Percentiles rank a stretch among this genome's conserved stretches.
Evolutionary conservation across 2,888 invertebrate species (phyloP).

Genomic region (Limnephilus rhombicus): DNA sequence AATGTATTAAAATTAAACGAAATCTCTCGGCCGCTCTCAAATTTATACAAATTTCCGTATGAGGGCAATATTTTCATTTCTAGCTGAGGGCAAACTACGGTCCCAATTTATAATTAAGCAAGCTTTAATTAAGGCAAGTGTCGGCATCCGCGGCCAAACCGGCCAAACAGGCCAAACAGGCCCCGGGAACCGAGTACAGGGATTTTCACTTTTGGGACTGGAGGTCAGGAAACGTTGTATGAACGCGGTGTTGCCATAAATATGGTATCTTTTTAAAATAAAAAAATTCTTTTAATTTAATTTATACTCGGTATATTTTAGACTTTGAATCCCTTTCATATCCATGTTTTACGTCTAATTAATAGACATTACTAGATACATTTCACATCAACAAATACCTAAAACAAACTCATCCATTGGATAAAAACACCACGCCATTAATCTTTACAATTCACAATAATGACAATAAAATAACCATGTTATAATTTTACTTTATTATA

Average conservation of each 20-base stretch:
- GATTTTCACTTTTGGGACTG: slow-evolving; percentile 17
- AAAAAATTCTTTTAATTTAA: background rate
- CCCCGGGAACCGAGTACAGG: background rate
- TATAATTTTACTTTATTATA: no score
- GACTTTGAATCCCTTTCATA: background rate
- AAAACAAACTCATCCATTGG: no score
- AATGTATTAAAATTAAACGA: slow-evolving; percentile 22
- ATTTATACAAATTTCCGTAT: slow-evolving; percentile 32
- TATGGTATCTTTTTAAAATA: no score
- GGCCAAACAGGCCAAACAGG: slow-evolving; percentile 19
- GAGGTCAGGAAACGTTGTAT: background rate
- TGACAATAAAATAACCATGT: no score
- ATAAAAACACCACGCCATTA: no score
- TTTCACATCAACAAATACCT: no score
- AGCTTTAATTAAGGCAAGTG: slow-evolving; percentile 52
- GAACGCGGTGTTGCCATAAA: background rate
- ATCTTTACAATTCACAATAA: no score
- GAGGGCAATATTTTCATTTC: slow-evolving; percentile 48
- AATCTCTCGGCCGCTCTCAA: slow-evolving; percentile 24
- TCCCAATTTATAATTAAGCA: slow-evolving; percentile 49
- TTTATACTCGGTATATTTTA: background rate
- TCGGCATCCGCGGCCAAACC: slow-evolving; percentile 37
- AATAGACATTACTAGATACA: no score
- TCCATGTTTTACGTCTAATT: no score
- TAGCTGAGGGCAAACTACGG: slow-evolving; percentile 28